Percentiles rank a stretch among this genome's conserved stretches.
Conservation (phyloP, 92 coral and sea anemone genomes). For the Diadumene lineata region DNA sequence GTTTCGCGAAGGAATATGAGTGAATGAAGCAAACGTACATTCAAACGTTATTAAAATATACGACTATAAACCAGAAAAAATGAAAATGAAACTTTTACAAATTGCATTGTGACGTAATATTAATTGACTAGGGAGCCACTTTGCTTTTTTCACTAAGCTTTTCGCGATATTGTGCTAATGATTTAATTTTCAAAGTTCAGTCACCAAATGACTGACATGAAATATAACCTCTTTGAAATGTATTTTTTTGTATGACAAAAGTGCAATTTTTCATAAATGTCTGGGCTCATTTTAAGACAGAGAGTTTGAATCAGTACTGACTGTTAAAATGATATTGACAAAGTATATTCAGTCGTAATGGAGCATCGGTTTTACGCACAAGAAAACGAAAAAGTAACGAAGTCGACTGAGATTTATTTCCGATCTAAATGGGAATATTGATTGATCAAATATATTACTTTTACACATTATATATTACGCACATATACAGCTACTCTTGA, state of each 20-base stretch:
- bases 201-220: background rate
- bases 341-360: background rate
- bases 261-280: constrained; percentile 2
- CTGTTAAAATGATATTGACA: background rate
- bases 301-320: background rate
- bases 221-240: background rate
- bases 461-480: too few species aligned
- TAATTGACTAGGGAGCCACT: background rate
- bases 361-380: background rate
- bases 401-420: too few species aligned
- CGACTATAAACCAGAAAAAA: too few species aligned
- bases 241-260: too few species aligned
- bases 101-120: too few species aligned
- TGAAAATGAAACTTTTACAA: too few species aligned
- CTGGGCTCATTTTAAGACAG: background rate
- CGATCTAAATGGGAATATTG: too few species aligned
- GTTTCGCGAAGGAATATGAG: too few species aligned
- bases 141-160: background rate
- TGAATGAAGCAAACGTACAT: too few species aligned
- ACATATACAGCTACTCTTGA: too few species aligned
- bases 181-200: background rate
- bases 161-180: background rate
- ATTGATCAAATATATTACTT: too few species aligned
- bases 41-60: too few species aligned
- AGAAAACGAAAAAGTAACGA: background rate